Base-by-base conservation (phyloP, 2,888 invertebrate species). In the Sclerodermus sp. region DNA sequence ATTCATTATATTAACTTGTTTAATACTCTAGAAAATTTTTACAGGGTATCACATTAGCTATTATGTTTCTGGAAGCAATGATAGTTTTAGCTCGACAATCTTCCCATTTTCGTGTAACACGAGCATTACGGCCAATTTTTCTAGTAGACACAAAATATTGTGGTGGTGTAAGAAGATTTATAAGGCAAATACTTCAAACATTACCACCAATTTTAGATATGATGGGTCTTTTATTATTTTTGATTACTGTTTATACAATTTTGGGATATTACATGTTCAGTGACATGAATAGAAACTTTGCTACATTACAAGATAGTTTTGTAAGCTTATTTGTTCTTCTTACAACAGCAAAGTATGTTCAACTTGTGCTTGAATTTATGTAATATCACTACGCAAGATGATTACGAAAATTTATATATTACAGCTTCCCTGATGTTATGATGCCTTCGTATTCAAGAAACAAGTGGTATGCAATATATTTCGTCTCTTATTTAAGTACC, bases 291-390 rank as follows among this genome's bases (percentile, higher is more conserved):
- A 83, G 87, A 61, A 90, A 92, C 79, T 94, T 94, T 74, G 80
- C 81, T 59, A 88, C 91, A 0, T 81, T 93, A 46, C 86, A 88
- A 62, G 87, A 90, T 72, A 91, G 91, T 58, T 93, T 93, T 76
- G 89, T 93, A 68, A 92, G 89, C 69, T 86, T 94, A 81, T 93
- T 93, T 77, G 91, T 94, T 31, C 82, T 94, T 47, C 82, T 93
- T n/a, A 93, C 93, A 1, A 93, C 93, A 10, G 93, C 93, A 51
- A 94, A 94, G 92, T 93, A 80, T 85, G 89, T 83, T n/a, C n/a
- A n/a, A n/a, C n/a, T 44, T 12, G 23, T 39, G 23, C 12, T 10
- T 9, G 6, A 9, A 13, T 34, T 34, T 34, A n/a, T n/a, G n/a
- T 34, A 13, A 34, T 34, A 34, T 4, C 4, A 4, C 13, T 34